These are phyloP conservation scores for Oryzias javanicus DNA, from an alignment of 2,113 vertebrate genomes.

Conservation along the genomic window DNA sequence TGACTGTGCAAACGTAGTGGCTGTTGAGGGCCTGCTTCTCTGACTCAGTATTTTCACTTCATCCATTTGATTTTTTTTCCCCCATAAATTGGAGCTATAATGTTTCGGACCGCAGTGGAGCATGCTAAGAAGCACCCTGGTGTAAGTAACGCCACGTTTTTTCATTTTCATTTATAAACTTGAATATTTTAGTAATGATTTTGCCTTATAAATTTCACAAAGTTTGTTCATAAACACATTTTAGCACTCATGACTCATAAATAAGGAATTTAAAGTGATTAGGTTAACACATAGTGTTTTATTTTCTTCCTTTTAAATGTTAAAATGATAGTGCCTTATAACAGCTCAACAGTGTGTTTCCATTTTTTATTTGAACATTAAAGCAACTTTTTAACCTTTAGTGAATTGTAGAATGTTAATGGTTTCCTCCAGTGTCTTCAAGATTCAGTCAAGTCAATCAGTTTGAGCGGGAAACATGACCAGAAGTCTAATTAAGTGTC, in stretches of 20 bases:
- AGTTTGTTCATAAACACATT: background rate
- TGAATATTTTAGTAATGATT: background rate
- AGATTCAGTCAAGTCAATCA: constrained; percentile 1
- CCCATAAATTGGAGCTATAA: constrained; percentile 25
- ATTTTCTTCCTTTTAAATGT: background rate
- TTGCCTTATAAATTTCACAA: background rate
- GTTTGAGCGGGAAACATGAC: constrained; percentile 2
- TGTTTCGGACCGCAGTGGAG: constrained; percentile 53
- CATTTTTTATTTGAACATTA: no score
- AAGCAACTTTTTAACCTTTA: no score
- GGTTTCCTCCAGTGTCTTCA: background rate
- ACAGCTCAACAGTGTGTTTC: background rate
- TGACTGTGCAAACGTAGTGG: constrained; percentile 1
- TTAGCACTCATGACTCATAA: background rate
- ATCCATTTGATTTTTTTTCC: background rate
- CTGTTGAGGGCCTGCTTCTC: constrained; percentile 19
- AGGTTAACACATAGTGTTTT: background rate
- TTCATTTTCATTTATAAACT: background rate
- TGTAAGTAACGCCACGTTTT: constrained; percentile 55
- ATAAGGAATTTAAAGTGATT: background rate
- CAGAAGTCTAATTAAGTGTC: constrained; percentile 19
- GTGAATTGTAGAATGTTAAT: background rate
- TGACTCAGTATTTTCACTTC: constrained; percentile 9
- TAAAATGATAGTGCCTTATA: background rate
- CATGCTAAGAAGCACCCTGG: constrained; percentile 65